phyloP scores from a whole-genome alignment of 2,113 vertebrate species.

The Bufo gargarizans region DNA sequence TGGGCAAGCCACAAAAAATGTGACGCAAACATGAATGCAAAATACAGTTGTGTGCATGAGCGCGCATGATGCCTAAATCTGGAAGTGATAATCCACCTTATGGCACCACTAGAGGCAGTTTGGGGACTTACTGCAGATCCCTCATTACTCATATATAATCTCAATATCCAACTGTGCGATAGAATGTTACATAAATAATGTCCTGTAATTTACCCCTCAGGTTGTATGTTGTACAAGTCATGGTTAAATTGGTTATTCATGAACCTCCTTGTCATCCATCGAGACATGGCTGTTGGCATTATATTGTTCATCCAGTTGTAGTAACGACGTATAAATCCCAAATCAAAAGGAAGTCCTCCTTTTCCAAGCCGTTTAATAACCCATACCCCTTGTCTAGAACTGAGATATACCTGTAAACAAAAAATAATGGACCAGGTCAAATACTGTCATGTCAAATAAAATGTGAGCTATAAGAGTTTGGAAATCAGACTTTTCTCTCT shows the following conservation, averaged over 20 bases:
- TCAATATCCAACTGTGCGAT: no score
- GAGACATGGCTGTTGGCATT: slow-evolving; percentile 59
- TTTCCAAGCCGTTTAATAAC: slow-evolving; percentile 69
- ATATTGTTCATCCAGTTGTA: slow-evolving; percentile 51
- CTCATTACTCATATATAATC: no score
- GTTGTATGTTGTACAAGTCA: slow-evolving; percentile 73
- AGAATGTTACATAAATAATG: no score
- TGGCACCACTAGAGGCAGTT: no score
- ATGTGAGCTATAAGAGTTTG: neutral
- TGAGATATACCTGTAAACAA: slow-evolving; percentile 75
- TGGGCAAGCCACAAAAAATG: no score
- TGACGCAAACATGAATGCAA: no score
- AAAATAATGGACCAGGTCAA: neutral
- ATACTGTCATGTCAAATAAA: neutral
- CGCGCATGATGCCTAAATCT: no score
- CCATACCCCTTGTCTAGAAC: slow-evolving; percentile 78
- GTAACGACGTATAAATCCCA: slow-evolving; percentile 65
- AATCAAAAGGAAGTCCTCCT: slow-evolving; percentile 74
- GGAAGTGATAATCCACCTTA: no score
- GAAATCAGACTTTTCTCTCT: no score
- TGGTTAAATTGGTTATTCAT: slow-evolving; percentile 75
- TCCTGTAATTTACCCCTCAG: slow-evolving; percentile 73
- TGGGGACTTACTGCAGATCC: no score
- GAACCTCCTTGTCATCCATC: slow-evolving; percentile 67
- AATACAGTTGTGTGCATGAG: no score